Evolutionary conservation across 2,888 invertebrate species (phyloP), one percentile per base, ranked within the genome.

Genomic region (Mythimna vitellina): DNA sequence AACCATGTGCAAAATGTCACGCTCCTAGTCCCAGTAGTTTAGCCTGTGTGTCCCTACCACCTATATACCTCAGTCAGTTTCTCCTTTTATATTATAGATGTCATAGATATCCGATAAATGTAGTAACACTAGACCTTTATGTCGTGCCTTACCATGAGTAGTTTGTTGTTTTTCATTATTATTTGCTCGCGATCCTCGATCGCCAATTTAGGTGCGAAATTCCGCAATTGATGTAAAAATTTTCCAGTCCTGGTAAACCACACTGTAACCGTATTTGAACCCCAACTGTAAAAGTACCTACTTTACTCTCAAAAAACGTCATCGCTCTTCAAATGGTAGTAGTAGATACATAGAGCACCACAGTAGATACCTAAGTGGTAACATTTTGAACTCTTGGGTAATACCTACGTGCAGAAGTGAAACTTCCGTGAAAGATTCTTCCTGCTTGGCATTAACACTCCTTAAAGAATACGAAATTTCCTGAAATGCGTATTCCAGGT

Each of bases 141-240:
- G 8, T 53, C 17, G 20, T 60, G 42, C 17, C 20, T 10, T 53
- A 17, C 17, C 25, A 1, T 8, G 46, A 0, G 1, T 8, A 32
- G n/a, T 53, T 46, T 53, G 3, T 73, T 58, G 17, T 51, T 67
- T 70, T 42, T 32, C 42, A 51, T 51, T 7, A 12, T n/a, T 25
- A 65, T 49, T 22, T 49, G 38, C 29, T n/a, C 20, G 53, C 25
- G 22, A 22, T 14, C 20, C 25, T 17, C n/a, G n/a, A 35, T 42
- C 46, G 56, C 12, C 17, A 51, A 22, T 4, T 58, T 32, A 66
- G 22, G 76, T 51, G 67, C 8, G 51, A 51, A 70, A 57, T 46
- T 51, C 61, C 42, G 32, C 9, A 35, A 57, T 29, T 8, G 25
- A 2, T 14, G 32, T 53, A 22, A 46, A 53, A 0, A 25, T 42